Evolutionary conservation across 2,888 invertebrate genomes (phyloP).

Genomic region (Drosophila koepferae): DNA sequence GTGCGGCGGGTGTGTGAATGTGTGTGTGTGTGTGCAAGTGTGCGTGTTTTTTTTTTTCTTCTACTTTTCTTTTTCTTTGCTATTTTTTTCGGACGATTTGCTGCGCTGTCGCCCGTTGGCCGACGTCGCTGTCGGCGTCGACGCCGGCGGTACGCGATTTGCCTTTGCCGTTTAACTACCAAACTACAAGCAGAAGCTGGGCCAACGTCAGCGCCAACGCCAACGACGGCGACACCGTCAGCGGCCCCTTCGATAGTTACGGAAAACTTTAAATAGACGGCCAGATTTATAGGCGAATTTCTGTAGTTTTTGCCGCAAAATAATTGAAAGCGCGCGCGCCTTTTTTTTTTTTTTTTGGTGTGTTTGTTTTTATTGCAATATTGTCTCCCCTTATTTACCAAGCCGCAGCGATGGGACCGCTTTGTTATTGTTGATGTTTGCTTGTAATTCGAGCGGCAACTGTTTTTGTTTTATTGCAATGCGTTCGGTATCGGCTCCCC

Average conservation of each 20-base stretch:
- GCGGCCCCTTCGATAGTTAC: conserved; percentile 34
- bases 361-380: conserved; percentile 23
- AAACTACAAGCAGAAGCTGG: conserved; percentile 16
- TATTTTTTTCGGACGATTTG: conserved; percentile 56
- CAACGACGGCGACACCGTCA: conserved; percentile 15
- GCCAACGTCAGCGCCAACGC: conserved; percentile 27
- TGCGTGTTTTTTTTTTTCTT: conserved; percentile 69
- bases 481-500: conserved; percentile 24
- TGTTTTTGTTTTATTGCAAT: conserved; percentile 35
- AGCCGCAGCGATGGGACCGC: neutral
- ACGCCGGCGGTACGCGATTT: conserved; percentile 52
- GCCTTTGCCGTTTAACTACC: conserved; percentile 31
- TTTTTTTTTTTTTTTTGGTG: neutral
- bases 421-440: conserved; percentile 52
- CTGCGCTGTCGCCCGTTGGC: conserved; percentile 58
- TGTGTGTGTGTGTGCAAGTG: conserved; percentile 41
- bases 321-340: conserved; percentile 51
- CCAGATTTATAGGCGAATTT: conserved; percentile 27
- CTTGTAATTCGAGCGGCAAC: conserved; percentile 43
- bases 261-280: conserved; percentile 41
- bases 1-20: conserved; percentile 29
- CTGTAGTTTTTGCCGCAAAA: conserved; percentile 32
- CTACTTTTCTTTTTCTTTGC: conserved; percentile 55
- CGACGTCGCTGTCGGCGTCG: conserved; percentile 45
- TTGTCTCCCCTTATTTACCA: conserved; percentile 26